Evolutionary conservation across 2,797 vertebrate genomes (phyloP), one percentile per base, ranked within the genome.

Genomic region (Mastacembelus armatus): DNA sequence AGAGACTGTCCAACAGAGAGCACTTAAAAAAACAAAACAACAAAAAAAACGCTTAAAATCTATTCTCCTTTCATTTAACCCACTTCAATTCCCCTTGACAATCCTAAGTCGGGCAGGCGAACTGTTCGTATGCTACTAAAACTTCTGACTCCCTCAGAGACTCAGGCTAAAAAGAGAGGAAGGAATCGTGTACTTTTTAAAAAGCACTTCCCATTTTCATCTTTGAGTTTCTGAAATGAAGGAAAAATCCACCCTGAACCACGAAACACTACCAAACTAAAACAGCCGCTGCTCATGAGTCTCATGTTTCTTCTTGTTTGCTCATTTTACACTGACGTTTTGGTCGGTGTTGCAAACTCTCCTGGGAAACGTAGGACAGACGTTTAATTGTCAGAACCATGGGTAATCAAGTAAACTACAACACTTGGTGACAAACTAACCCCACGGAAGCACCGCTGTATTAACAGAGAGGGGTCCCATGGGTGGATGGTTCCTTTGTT

Each of bases 81-180:
- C 91, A n/a, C 73, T 72, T 85, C 85, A 63, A 75, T 78, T 87
- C 91, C 88, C 85, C 79, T 85, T 91, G 96, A 98, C 96, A 98
- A 97, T 98, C 96, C 92, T 89, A 91, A 88, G 91, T 85, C 91
- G 90, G 93, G 91, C 93, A 92, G 93, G 55, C 14, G 10, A 40
- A 15, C 65, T 70, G 79, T 72, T 77, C 43, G 43, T 36, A 43
- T 12, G 79, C 35, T 48, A 79, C 70, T 58, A 72, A 78, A 73
- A 67, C 60, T 44, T 85, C 60, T 48, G 54, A 60, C 75, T 86
- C 85, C 85, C 85, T 75, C 80, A 56, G 74, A 84, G 75, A 89
- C 87, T 90, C 89, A 86, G 84, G 86, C 77, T 82, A 65, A 67
- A 88, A 71, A 80, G 81, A 91, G 87, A 89, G 78, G 74, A 81